phyloP scores from a whole-genome alignment of 2,797 vertebrate species.

The Sebastes alutus region DNA sequence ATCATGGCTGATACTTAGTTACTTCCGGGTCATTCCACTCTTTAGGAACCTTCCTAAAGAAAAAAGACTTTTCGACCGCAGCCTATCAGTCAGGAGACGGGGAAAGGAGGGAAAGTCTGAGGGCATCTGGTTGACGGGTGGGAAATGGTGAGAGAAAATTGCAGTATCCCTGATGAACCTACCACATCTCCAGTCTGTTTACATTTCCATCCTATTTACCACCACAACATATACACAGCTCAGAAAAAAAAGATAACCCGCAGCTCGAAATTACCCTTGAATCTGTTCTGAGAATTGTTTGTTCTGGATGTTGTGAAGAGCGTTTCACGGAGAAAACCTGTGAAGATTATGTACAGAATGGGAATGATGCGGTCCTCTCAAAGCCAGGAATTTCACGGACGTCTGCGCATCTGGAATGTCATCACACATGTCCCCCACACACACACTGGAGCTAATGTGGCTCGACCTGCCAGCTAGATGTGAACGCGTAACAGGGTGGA shows the following conservation, averaged over 20 bases:
- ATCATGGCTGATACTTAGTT: no score
- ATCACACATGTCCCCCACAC: constrained; percentile 3
- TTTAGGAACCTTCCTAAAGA: no score
- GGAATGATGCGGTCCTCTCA: background rate
- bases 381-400: constrained; percentile 14
- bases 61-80: no score
- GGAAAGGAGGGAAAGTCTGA: no score
- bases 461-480: constrained; percentile 42
- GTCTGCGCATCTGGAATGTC: constrained; percentile 55
- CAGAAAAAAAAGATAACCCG: background rate
- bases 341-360: background rate
- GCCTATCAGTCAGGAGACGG: background rate
- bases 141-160: background rate
- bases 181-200: background rate
- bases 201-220: background rate
- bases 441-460: constrained; percentile 38
- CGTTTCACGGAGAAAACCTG: background rate
- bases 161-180: background rate
- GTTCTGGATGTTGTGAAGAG: background rate
- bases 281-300: constrained; percentile 11
- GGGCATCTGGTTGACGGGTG: background rate
- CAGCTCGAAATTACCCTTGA: background rate
- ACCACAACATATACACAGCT: background rate
- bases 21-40: no score
- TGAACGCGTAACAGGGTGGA: background rate